Evolutionary conservation across 2,113 vertebrate genomes (phyloP), one percentile per base, ranked within the genome.

Genomic region (Phrynocephalus versicolor): DNA sequence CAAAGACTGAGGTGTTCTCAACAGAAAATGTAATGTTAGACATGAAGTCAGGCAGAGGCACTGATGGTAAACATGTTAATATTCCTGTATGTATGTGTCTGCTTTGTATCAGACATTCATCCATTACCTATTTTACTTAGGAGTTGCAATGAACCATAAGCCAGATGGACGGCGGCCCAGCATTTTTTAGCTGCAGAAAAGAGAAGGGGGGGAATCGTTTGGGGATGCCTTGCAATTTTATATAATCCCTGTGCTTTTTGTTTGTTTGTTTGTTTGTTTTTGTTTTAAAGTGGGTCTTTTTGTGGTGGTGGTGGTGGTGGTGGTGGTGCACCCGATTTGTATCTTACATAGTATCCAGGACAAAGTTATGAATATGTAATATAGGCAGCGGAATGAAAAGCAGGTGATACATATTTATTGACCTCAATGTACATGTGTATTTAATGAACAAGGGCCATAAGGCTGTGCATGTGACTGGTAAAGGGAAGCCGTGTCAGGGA

Each of bases 401-500:
- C 88, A 6, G 84, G 88, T 51, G 89, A 80, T 90, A 80, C 91
- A 79, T 94, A 94, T 96, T 95, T 96, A 94, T 92, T 90, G 95
- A 80, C 92, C 93, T 72, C 86, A 87, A 88, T 89, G 88, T 86
- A 30, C 81, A 93, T 92, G 88, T 89, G 90, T 90, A 94, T 92
- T 95, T 95, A 94, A 93, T 91, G 94, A 95, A 95, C 95, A 94
- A 94, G 93, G 75, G 77, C 75, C 79, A 92, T 92, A 82, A 92
- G 88, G 95, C 92, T 83, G 90, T 91, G 13, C 88, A 92, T 79
- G 94, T 87, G 89, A 87, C 90, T 92, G 95, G 94, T 94, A 73
- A 94, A 94, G 94, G 95, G 94, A 93, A 95, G 92, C 94, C 95
- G 94, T 97, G 97, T 96, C 96, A 94, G 60, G 18, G 96, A 94